These are phyloP conservation scores for Ditylenchus dipsaci DNA, from an alignment of 1,140 invertebrate species.

Conservation along the genomic window DNA sequence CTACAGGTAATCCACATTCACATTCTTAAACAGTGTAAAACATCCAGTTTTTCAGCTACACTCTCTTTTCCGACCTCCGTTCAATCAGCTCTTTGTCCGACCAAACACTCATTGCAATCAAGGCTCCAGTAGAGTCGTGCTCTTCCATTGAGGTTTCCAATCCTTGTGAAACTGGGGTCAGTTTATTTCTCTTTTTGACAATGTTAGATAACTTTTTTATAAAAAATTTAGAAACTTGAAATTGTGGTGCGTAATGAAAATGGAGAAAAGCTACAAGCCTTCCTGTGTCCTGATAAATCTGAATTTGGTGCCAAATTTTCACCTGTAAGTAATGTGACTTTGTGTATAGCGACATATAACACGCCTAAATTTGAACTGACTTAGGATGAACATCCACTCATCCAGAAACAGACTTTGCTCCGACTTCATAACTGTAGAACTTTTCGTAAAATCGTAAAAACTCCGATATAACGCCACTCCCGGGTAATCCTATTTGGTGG, in stretches of 20 bases:
- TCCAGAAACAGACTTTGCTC: too few relatives aligned
- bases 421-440: too few relatives aligned
- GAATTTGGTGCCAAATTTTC: slow-evolving; percentile 6
- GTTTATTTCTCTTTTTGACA: not conserved
- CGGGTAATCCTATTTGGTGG: too few relatives aligned
- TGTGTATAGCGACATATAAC: too few relatives aligned
- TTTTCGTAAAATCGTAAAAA: too few relatives aligned
- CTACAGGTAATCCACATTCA: slow-evolving; percentile 46
- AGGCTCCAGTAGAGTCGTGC: slow-evolving; percentile 41
- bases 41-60: slow-evolving; percentile 37
- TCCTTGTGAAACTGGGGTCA: slow-evolving; percentile 29
- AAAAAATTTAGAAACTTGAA: slow-evolving; percentile 28
- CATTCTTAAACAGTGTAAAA: slow-evolving; percentile 34
- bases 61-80: slow-evolving; percentile 43
- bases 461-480: too few relatives aligned
- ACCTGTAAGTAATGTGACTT: not conserved
- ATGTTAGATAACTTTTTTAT: too few relatives aligned
- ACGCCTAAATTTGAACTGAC: too few relatives aligned
- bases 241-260: slow-evolving; percentile 33
- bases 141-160: slow-evolving; percentile 31
- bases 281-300: slow-evolving; percentile 19
- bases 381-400: too few relatives aligned
- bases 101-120: slow-evolving; percentile 50
- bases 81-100: slow-evolving; percentile 35
- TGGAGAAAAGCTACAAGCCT: slow-evolving; percentile 24